These are phyloP conservation scores for Sebastes glaucus DNA, from an alignment of 2,797 vertebrate genomes.

Conservation along the genomic window DNA sequence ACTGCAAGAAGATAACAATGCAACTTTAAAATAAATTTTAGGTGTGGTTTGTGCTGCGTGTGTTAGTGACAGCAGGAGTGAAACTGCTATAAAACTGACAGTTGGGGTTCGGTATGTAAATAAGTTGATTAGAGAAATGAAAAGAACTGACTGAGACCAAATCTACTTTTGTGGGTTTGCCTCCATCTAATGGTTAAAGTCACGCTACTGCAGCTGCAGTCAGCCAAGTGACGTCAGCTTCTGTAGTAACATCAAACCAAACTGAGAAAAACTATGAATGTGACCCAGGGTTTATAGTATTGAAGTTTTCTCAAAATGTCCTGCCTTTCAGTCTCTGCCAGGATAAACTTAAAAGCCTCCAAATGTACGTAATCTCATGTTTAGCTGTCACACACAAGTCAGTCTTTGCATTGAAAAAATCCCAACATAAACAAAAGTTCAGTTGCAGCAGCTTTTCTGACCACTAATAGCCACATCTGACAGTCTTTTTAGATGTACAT, in stretches of 20 bases:
- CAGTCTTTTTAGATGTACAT: neutral
- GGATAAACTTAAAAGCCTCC: neutral
- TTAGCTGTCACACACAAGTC: neutral
- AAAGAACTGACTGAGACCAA: neutral
- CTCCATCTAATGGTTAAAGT: constrained; percentile 56
- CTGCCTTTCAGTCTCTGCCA: neutral
- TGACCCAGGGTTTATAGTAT: too few relatives aligned
- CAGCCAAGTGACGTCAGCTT: neutral
- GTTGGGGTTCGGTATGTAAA: neutral
- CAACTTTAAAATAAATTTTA: neutral
- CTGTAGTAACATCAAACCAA: neutral
- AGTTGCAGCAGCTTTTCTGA: neutral
- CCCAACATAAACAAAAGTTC: neutral
- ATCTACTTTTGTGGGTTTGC: constrained; percentile 24
- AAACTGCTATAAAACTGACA: neutral
- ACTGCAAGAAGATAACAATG: constrained; percentile 44
- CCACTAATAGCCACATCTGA: too few relatives aligned
- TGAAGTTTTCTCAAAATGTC: neutral
- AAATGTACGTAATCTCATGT: neutral
- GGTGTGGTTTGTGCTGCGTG: neutral
- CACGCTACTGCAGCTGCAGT: constrained; percentile 14
- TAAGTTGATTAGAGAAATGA: neutral
- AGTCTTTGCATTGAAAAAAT: neutral
- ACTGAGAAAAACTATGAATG: neutral
- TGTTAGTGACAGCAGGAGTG: too few relatives aligned